These are phyloP conservation scores for Sander lucioperca DNA, from an alignment of 2,113 vertebrate genomes.

Conservation along the genomic window DNA sequence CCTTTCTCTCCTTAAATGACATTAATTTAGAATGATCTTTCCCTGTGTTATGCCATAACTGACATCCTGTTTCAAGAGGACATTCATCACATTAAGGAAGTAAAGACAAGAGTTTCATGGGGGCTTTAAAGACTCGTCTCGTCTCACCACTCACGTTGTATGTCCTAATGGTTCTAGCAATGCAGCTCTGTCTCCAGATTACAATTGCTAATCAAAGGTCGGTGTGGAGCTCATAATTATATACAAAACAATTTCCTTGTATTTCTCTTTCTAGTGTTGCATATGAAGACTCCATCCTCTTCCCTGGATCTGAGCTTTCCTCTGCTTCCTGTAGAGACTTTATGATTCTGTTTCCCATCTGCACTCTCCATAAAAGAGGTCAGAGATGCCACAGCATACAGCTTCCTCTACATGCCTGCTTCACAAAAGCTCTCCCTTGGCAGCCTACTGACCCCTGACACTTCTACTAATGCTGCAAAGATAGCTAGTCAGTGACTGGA, in stretches of 20 bases:
- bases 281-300: constrained; percentile 48
- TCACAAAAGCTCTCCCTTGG: constrained; percentile 40
- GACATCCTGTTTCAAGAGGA: constrained; percentile 37
- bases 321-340: constrained; percentile 64
- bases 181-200: constrained; percentile 4
- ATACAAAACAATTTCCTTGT: constrained; percentile 9
- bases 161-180: constrained; percentile 6
- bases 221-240: constrained; percentile 9
- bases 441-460: constrained; percentile 39
- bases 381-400: constrained; percentile 55
- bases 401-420: constrained; percentile 56
- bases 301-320: constrained; percentile 41
- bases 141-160: constrained; percentile 14
- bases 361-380: constrained; percentile 64
- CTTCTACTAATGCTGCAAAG: constrained; percentile 35
- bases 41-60: background rate
- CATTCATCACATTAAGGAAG: constrained; percentile 24
- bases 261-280: constrained; percentile 28
- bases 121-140: constrained; percentile 17
- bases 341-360: constrained; percentile 61
- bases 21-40: constrained; percentile 4
- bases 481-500: constrained; percentile 18
- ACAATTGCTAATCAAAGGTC: constrained; percentile 22
- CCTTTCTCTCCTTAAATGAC: background rate
- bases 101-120: background rate